Evolutionary conservation across 2,113 vertebrate species (phyloP), one percentile per base, ranked within the genome.

Genomic region (Crypturellus undulatus): DNA sequence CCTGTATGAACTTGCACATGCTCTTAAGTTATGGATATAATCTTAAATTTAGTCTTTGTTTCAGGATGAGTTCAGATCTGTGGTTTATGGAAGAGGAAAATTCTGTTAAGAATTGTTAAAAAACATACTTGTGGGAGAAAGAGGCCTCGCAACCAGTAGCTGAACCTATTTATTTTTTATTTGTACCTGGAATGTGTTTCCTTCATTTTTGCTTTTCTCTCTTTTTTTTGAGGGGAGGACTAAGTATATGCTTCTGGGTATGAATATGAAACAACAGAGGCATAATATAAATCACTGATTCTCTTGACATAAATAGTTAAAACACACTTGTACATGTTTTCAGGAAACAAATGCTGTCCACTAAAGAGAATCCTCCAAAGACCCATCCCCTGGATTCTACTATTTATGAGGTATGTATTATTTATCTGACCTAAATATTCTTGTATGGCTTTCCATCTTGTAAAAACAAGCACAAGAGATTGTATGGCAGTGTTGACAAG

Each of bases 351-450:
- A 77, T 42, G 3, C n/a, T 69, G 70, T 70, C 81, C 28, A 25
- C 64, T 67, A 18, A 70, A 87, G 36, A 62, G 56, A 67, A 89
- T 38, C 45, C 71, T 79, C 59, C 28, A 21, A 77, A 36, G 60
- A 52, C 0, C 3, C 2, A 4, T 60, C 49, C 56, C 42, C 49
- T 85, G 42, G 32, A 28, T 89, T 85, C 34, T 70, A 51, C 75
- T 84, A 45, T 92, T 96, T 90, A 73, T 91, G 71, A 92, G 63
- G 32, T 49, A 93, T 82, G 9, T 80, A 80, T 77, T 80, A 93
- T 92, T 94, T 94, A 91, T 92, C 87, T 96, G 79, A 91, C 93
- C 87, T 92, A 85, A 92, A 97, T 94, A 92, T 87, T 59, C 59
- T 3, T 89, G 12, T 85, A 42, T 64, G 75, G 36, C 26, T 77